Base-by-base conservation (phyloP, 2,888 invertebrate genomes). In the Sinopyrophorus schimmeli region DNA sequence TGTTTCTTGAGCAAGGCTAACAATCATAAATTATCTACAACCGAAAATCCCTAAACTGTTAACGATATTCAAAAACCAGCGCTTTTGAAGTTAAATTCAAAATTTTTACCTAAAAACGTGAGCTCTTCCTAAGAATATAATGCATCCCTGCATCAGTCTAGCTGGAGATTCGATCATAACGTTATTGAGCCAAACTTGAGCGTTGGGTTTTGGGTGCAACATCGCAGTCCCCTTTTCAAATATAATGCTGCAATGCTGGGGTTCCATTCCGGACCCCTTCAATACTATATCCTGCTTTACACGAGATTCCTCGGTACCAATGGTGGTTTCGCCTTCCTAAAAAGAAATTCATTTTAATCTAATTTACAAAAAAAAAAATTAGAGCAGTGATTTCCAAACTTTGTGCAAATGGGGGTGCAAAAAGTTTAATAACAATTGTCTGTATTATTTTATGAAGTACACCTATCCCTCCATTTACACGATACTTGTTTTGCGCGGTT, bases 131-230 rank as follows among this genome's bases (percentile, higher is more conserved):
- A 83, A 71, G 34, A 84, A 74, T 49, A 86, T 80, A 24, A 83
- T 80, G 66, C 83, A 84, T 12, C 86, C 82, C 73, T 91, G 91
- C 42, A 86, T 88, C 28, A 92, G 80, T 61, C 85, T 80, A 38
- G 87, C 86, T 1, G 91, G 87, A 55, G 82, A 80, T 69, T 89
- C 89, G 32, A 91, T 80, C 54, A 85, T 80, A 58, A 85, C 83
- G 7, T 86, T 89, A 75, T 92, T 91, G 53, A 92, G 83, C 87
- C 87, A 88, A 71, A 91, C 90, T 67, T 85, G 83, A 14, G 88
- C 84, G 60, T 80, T 79, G n/a, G 80, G 74, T 55, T 81, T 79
- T 0, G 92, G 92, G 62, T 80, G 80, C 41, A 92, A 74, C 6
- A 85, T 89, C 30, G 89, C 90, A 6, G 82, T 80, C 2, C 91